Base-by-base conservation (phyloP, 2,888 invertebrate species). In the Bedellia somnulentella region DNA sequence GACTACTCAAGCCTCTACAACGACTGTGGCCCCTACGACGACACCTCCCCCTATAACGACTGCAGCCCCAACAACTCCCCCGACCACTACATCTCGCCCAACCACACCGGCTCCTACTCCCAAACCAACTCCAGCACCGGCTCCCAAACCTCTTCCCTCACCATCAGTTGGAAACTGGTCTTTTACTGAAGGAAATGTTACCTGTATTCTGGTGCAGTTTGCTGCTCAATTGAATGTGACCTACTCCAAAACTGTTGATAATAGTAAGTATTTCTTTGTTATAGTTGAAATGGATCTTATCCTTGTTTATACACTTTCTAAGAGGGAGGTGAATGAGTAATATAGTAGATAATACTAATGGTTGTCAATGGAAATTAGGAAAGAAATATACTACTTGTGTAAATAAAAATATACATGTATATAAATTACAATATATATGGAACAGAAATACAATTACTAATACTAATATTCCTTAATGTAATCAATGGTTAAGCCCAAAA, bases 141-240 rank as follows among this genome's bases (percentile, higher is more conserved):
- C 49, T 0, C 51, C 61, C 1, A 44, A 36, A 0, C 62, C 62
- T 0, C 24, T 53, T 1, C 55, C 61, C 1, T 35, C 59, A 0
- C 62, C 71, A 2, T 47, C 55, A 6, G 55, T 54, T 36, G 66
- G 66, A 27, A 47, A 37, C 5, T 73, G 71, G 71, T 24, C 33
- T 0, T 57, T 36, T 34, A 39, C 41, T 0, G 58, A 71, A 24
- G 31, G 37, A 8, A 81, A 82, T 44, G 49, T 66, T 1, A 80
- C 81, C 4, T 89, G 89, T 46, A 78, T 89, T 15, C 47, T 85
- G 28, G 55, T 83, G 5, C 68, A 82, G 55, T 82, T 87, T 70
- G 83, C 86, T 1, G 77, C 82, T 4, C 80, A 82, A 47, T 57
- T 89, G 32, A 82, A 82, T 43, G 61, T 89, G 30, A 67, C 70